Evolutionary conservation across 2,797 vertebrate species (phyloP).

Genomic region (Pachyuromys duprasi): DNA sequence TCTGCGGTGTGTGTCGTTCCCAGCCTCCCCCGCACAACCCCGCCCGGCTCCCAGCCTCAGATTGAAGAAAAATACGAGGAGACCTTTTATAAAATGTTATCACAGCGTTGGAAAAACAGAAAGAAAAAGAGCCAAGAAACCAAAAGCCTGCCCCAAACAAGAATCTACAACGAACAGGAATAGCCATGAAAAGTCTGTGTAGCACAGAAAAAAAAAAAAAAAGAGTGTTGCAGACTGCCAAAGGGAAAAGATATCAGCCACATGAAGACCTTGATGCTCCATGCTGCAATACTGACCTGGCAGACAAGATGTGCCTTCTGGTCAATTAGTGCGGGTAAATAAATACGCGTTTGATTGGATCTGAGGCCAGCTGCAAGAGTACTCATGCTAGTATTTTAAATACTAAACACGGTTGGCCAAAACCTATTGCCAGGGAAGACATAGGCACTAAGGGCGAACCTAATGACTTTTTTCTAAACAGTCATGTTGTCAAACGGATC

Average conservation of each 20-base stretch:
- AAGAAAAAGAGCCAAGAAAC: background rate
- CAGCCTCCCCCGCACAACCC: background rate
- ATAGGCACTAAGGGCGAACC: background rate
- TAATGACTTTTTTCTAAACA: background rate
- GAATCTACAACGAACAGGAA: background rate
- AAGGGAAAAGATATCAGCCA: background rate
- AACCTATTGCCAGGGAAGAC: background rate
- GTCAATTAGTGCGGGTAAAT: no score
- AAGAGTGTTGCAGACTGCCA: no score
- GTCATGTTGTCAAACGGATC: background rate
- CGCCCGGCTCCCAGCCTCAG: rapidly evolving
- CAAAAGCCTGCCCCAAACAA: background rate
- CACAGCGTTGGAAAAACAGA: background rate
- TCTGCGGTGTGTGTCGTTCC: background rate
- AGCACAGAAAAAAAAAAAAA: background rate
- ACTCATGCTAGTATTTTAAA: background rate
- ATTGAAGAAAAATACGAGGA: background rate
- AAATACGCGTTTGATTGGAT: background rate
- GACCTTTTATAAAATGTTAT: background rate
- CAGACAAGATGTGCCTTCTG: no score
- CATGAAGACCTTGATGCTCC: background rate
- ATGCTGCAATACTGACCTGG: background rate
- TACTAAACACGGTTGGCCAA: background rate
- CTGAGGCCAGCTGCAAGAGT: background rate
- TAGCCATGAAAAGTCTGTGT: background rate